A percentile compares a stretch with the other conserved stretches of the same genome.
Conservation (phyloP, 64 coral and sea anemone genomes). For the Montipora cactus region DNA sequence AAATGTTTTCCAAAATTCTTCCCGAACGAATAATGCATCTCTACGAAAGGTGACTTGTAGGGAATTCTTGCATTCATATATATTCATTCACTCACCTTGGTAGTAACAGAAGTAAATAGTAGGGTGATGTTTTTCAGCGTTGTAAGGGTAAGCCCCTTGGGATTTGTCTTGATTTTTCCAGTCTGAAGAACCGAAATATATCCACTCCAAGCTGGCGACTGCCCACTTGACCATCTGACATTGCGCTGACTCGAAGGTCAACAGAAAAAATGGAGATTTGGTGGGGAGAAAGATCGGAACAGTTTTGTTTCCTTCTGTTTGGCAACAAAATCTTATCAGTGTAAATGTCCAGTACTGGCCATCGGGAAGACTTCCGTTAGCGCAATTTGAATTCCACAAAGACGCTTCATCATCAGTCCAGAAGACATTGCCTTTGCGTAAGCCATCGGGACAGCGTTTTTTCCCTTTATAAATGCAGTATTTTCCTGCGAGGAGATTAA, state of each 20-base stretch:
- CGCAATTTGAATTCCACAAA: neutral
- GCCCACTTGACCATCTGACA: conserved; percentile 45
- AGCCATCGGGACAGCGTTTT: neutral
- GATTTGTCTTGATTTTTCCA: neutral
- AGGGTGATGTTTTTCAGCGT: neutral
- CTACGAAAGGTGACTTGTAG: too few species aligned
- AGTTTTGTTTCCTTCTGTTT: conserved; percentile 15
- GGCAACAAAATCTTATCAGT: conserved; percentile 36
- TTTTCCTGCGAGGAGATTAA: neutral
- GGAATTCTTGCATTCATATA: too few species aligned
- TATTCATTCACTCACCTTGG: conserved; percentile 9
- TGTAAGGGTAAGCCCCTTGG: neutral
- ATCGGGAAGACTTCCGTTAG: neutral
- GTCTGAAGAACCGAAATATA: conserved; percentile 6
- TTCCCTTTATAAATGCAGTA: conserved; percentile 18
- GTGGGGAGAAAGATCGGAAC: conserved; percentile 14
- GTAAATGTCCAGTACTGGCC: neutral
- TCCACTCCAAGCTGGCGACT: conserved; percentile 35
- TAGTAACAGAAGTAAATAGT: conserved; percentile 64
- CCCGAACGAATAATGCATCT: too few species aligned
- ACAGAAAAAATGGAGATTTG: conserved; percentile 37
- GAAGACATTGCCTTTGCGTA: neutral
- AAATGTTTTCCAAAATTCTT: too few species aligned
- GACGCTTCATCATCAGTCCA: neutral
- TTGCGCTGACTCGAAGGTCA: conserved; percentile 10